These are phyloP conservation scores for Melipona quadrifasciata DNA, from an alignment of 1,140 invertebrate genomes.

Conservation along the genomic window DNA sequence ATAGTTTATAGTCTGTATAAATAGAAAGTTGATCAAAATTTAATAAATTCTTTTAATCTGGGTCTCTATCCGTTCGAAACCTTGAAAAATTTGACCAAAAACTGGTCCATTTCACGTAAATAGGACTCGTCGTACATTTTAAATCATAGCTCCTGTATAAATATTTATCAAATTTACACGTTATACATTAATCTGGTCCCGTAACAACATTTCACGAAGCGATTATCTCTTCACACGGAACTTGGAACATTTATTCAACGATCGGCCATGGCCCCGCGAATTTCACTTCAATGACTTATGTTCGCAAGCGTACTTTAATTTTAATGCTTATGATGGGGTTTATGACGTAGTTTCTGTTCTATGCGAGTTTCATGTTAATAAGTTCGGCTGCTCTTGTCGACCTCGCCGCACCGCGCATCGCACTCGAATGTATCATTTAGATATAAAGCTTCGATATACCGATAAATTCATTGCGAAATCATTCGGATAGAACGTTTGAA, in stretches of 20 bases:
- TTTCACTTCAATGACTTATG: slow-evolving; percentile 36
- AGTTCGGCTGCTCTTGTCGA: not conserved
- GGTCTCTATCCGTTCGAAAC: not conserved
- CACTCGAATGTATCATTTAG: slow-evolving; percentile 4
- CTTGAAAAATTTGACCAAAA: not conserved
- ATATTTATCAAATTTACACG: not conserved
- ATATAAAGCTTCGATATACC: not conserved
- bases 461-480: not conserved
- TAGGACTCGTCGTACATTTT: not conserved
- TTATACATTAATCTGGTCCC: not conserved
- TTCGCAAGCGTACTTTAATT: slow-evolving; percentile 28
- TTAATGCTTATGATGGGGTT: slow-evolving; percentile 33
- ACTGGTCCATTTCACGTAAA: not conserved
- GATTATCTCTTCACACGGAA: not conserved
- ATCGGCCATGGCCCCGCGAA: not conserved
- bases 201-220: not conserved
- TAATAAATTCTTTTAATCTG: not conserved
- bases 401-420: not conserved
- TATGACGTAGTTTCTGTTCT: slow-evolving; percentile 26
- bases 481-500: not conserved
- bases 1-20: no score
- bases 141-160: not conserved
- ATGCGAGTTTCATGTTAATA: slow-evolving; percentile 46
- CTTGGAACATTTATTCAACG: slow-evolving; percentile 24
- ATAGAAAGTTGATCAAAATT: no score